Conservation (phyloP, 2,888 invertebrate genomes). For the Epiblema foenella region DNA sequence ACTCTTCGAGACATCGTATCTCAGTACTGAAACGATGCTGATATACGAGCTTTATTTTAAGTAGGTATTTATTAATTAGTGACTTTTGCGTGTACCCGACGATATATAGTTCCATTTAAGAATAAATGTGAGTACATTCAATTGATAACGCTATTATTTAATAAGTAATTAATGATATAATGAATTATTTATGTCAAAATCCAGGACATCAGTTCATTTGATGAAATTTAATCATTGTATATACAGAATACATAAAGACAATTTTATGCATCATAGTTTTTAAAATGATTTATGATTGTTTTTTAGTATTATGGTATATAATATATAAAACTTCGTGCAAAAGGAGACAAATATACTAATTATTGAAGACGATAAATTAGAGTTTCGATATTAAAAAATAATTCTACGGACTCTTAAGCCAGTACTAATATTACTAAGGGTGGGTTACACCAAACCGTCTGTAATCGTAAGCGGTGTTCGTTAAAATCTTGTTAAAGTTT, state of each 20-base stretch:
- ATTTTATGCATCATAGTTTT: neutral
- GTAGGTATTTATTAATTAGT: too few relatives aligned
- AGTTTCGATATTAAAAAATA: slow-evolving; percentile 4
- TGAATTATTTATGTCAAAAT: neutral
- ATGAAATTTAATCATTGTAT: neutral
- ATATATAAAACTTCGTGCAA: neutral
- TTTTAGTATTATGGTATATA: neutral
- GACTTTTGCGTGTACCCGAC: too few relatives aligned
- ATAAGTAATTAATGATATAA: slow-evolving; percentile 12
- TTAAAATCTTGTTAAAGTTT: too few relatives aligned
- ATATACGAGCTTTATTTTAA: too few relatives aligned
- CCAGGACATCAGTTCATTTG: neutral
- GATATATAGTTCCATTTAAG: slow-evolving; percentile 12
- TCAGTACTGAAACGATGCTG: too few relatives aligned
- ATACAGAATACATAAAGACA: neutral
- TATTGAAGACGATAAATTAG: neutral
- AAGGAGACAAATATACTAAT: neutral
- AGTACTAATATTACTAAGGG: neutral
- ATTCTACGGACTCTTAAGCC: neutral
- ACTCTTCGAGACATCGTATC: too few relatives aligned
- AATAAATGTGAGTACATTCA: neutral
- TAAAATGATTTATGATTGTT: neutral
- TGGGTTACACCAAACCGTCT: too few relatives aligned
- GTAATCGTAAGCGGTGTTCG: too few relatives aligned
- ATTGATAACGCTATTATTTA: neutral